Base-by-base conservation (phyloP, 2,888 invertebrate genomes). In the Euphydryas editha region DNA sequence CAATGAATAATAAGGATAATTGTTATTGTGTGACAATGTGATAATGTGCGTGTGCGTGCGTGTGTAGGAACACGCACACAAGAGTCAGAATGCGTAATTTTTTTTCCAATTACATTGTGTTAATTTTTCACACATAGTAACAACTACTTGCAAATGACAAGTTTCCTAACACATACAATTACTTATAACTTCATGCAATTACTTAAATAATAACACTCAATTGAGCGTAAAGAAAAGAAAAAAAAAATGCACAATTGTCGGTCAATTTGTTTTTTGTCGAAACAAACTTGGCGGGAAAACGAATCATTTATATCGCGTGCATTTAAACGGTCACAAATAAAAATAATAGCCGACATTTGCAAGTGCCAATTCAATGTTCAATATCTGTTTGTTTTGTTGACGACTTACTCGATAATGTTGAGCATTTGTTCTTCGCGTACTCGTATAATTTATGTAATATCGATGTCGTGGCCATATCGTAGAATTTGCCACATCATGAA, bases 291-390 rank as follows among this genome's bases (percentile, higher is more conserved):
- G 46, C 58, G 56, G 59, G 39, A 59, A 59, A 67, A 67, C 59
- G 42, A 60, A 51, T 62, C 21, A 17, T 54, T 46, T 44, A n/a
- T 59, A 47, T 67, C 59, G 59, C 59, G 59, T 67, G 62, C 62
- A 54, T 47, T 59, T 62, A 55, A 67, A 56, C 63, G 63, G 55
- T 49, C 42, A 59, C 46, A 46, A 51, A 57, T 68, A 65, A 65
- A 49, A 49, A 47, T 62, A 62, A 68, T 57, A 42, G 57, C 61
- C 15, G 56, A n/a, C 49, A 56, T 68, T 65, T 47, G 46, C 65
- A 62, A 72, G 67, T 72, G 68, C 62, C 65, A 65, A 65, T 69
- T 62, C 63, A 42, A 44, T 63, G 67, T 68, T 65, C 54, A 47
- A 59, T 65, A 61, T 66, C 59, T 67, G 60, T 72, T 55, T 18